Conservation (phyloP, 2,113 vertebrate genomes). For the Aptenodytes forsteri region DNA sequence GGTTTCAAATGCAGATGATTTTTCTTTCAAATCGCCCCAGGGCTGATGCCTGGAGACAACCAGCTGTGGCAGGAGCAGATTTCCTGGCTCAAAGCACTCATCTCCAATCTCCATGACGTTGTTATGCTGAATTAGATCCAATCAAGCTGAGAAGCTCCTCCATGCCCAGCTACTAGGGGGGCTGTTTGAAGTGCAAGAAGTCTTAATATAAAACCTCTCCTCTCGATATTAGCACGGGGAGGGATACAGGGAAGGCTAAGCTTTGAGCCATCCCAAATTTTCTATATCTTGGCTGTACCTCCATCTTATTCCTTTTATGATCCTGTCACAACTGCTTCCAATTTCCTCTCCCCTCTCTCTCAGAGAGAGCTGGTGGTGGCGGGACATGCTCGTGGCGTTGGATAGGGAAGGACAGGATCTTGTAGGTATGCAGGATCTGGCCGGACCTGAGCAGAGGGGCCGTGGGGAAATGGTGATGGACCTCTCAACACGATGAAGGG, state of each 20-base stretch:
- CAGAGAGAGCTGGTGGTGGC: not conserved
- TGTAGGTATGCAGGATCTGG: not conserved
- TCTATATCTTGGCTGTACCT: not conserved
- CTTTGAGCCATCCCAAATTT: not conserved
- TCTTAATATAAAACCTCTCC: not conserved
- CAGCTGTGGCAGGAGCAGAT: not conserved
- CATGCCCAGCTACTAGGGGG: not conserved
- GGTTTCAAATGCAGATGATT: not conserved
- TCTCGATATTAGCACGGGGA: rapidly evolving
- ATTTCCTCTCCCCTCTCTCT: not conserved
- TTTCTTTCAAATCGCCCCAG: not conserved
- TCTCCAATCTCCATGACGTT: not conserved
- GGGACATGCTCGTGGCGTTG: rapidly evolving
- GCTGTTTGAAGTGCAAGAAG: not conserved
- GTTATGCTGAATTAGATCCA: not conserved
- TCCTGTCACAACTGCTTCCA: not conserved
- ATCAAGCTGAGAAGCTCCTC: not conserved
- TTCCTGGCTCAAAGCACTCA: not conserved
- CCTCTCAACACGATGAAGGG: not conserved
- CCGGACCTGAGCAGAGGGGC: not conserved
- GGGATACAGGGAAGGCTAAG: not conserved
- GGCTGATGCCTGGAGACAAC: not conserved
- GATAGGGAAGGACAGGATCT: not conserved
- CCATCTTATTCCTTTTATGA: not conserved
- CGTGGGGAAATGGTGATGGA: not conserved